Evolutionary conservation across 2,797 vertebrate species (phyloP), one percentile per base, ranked within the genome.

Genomic region (Gambusia yucatana): DNA sequence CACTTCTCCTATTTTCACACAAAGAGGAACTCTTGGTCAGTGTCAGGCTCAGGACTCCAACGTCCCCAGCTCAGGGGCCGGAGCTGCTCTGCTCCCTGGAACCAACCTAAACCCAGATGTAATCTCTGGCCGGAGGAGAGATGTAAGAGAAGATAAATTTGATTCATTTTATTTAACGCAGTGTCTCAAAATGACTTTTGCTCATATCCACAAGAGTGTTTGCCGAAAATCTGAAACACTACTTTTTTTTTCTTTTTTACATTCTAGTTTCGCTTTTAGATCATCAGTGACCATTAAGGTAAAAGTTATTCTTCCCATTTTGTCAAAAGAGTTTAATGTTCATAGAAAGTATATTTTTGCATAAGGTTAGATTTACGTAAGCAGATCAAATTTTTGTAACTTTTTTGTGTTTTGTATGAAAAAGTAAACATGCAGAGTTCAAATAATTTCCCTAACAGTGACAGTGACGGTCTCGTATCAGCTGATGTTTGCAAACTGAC

Each of bases 1-100:
- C 92, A 94, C 93, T 95, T 95, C 94, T 92, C 88, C 82, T 82
- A 92, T 94, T 94, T 67, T 72, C n/a, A 74, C 36, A 39, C 75
- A 89, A 94, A 93, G 87, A 89, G 91, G 90, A 93, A 93, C 84
- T 85, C 63, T 70, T 41, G 6, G 72, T 36, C n/a, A 20, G 63
- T 1, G 61, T 90, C 82, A 78, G 52, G 75, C 55, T 39, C 75
- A 85, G 78, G 72, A 90, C 77, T 89, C 61, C 70, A 86, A 82
- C 78, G 43, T 79, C 63, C 4, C 1, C 63, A 69, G 33, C 57
- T 50, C 39, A 1, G 22, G 39, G 36, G 2, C 3, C 33, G 71
- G 77, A 75, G 33, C 72, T 22, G 22, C 52, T 80, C 71, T 82
- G 72, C 76, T 81, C 67, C 74, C 73, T 33, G 43, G 44, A 70